Evolutionary conservation across 2,888 invertebrate genomes (phyloP), one percentile per base, ranked within the genome.

Genomic region (Dendrolimus pini): DNA sequence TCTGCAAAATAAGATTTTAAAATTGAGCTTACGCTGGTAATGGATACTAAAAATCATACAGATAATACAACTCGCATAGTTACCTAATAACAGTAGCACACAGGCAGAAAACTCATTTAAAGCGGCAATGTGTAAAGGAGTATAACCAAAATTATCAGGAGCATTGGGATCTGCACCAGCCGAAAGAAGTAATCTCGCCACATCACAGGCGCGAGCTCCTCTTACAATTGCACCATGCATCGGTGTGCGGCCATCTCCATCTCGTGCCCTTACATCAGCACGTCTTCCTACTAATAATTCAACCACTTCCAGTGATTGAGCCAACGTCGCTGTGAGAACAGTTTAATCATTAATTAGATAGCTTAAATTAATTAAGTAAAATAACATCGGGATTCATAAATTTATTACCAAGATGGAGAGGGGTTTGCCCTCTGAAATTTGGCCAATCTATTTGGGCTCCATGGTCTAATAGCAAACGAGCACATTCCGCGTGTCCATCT

Each of bases 401-500:
- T 30, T 30, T 30, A 30, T 65, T 79, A 91, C 91, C 91, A 61
- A 97, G 84, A 80, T 98, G 98, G 59, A 98, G 86, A 0, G 97
- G 94, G 0, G 96, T 96, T 84, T 97, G 96, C 59, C 94, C 93
- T 73, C 95, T 93, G 57, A 93, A 92, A 81, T 96, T 96, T 13
- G 92, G 92, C 57, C 94, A 93, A 71, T 96, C 94, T n/a, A 95
- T 93, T 56, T 94, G 92, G 1, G 97, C 96, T 1, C 95, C 94
- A 55, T 94, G 93, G 18, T 95, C 94, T 2, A 97, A 78, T 1
- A 97, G 85, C 18, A 96, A 78, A 57, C 92, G 89, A 0, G 95
- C 94, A 66, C 97, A 96, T 65, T 95, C 95, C 0, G 93, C 93
- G 72, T 95, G 95, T 7, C 97, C 96, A 69, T 97, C 97, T 74